Conservation (phyloP, 2,113 vertebrate genomes). For the Felis chaus region DNA sequence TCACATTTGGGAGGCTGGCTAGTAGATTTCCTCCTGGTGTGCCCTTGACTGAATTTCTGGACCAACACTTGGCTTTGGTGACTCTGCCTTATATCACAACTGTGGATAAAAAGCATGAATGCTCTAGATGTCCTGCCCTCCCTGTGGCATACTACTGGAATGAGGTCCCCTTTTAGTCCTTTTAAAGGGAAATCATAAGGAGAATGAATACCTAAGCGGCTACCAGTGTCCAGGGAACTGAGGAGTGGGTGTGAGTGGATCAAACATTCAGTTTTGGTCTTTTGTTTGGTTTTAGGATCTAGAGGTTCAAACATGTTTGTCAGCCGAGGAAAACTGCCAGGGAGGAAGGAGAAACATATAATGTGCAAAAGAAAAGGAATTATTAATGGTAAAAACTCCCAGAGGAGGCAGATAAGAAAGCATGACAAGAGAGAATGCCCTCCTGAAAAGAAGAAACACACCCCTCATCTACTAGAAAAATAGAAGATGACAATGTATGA, state of each 20-base stretch:
- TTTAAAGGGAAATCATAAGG: background rate
- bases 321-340: background rate
- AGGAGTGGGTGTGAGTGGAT: background rate
- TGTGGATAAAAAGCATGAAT: background rate
- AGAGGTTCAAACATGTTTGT: background rate
- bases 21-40: background rate
- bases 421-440: background rate
- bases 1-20: background rate
- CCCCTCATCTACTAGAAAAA: background rate
- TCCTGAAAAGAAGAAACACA: background rate
- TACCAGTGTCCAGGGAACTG: background rate
- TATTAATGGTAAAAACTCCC: background rate
- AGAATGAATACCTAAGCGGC: background rate
- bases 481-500: background rate
- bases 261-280: background rate
- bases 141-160: background rate
- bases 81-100: background rate
- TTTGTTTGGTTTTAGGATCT: background rate
- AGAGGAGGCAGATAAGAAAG: background rate
- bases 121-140: background rate
- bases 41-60: background rate
- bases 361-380: background rate
- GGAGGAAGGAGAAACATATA: background rate
- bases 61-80: background rate
- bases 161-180: background rate